Evolutionary conservation across 2,797 vertebrate species (phyloP).

Genomic region (Oreochromis grahami): DNA sequence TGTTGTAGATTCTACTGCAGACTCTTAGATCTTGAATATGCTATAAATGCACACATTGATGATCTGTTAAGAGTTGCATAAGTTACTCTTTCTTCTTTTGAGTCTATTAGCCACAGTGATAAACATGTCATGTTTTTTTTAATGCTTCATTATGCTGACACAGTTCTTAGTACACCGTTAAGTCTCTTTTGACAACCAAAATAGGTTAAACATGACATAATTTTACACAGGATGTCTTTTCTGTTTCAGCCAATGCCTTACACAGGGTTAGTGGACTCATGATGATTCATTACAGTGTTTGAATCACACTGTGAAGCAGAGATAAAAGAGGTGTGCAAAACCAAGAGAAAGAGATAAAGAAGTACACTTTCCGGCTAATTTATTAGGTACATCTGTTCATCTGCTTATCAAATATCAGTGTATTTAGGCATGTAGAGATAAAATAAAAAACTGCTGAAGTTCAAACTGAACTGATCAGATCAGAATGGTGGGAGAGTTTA

Average conservation of each 20-base stretch:
- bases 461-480: background rate
- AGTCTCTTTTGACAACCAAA: background rate
- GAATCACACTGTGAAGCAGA: background rate
- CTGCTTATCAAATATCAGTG: background rate
- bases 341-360: constrained; percentile 36
- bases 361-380: background rate
- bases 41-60: background rate
- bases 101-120: background rate
- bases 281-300: constrained; percentile 22
- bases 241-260: background rate
- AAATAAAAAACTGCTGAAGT: rapidly evolving
- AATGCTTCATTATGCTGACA: background rate
- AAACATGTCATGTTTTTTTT: background rate
- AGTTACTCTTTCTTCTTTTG: background rate
- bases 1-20: background rate
- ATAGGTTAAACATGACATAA: background rate
- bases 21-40: background rate
- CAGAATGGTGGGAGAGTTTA: background rate
- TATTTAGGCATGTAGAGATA: background rate
- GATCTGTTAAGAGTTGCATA: background rate
- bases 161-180: background rate
- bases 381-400: background rate
- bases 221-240: background rate
- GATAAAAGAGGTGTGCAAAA: constrained; percentile 34
- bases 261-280: background rate